phyloP scores from a whole-genome alignment of 2,888 invertebrate genomes.

The Notodonta ziczac region DNA sequence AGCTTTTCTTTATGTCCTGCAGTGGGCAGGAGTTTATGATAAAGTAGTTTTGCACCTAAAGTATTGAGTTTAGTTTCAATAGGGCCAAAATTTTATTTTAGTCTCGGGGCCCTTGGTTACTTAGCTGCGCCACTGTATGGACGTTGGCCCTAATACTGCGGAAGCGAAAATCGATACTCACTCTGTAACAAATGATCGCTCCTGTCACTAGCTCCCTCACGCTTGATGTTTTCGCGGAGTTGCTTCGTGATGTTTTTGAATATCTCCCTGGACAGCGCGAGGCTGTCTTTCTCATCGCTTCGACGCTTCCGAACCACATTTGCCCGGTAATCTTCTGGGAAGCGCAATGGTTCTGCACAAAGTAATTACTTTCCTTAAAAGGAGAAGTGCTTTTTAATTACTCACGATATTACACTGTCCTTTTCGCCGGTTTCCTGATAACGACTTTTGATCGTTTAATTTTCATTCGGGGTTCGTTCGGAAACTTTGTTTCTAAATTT shows the following conservation, averaged over 20 bases:
- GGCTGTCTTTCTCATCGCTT: slow-evolving; percentile 75
- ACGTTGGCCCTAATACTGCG: slow-evolving; percentile 16
- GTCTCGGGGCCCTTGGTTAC: no score
- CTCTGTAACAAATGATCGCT: slow-evolving; percentile 75
- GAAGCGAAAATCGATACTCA: slow-evolving; percentile 59
- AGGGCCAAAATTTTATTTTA: no score
- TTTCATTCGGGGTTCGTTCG: not conserved
- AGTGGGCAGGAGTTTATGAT: no score
- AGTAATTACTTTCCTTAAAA: slow-evolving; percentile 36
- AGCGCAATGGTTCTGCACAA: slow-evolving; percentile 72
- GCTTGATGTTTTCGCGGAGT: slow-evolving; percentile 78
- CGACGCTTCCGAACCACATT: slow-evolving; percentile 69
- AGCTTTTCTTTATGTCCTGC: no score
- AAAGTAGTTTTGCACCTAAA: no score
- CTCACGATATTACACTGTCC: slow-evolving; percentile 2
- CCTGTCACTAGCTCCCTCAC: slow-evolving; percentile 75
- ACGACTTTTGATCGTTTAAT: not conserved
- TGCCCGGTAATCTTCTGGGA: slow-evolving; percentile 67
- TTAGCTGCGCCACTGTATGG: not conserved
- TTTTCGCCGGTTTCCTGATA: not conserved
- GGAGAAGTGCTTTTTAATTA: slow-evolving; percentile 12
- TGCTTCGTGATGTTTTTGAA: slow-evolving; percentile 82
- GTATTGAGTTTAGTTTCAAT: no score
- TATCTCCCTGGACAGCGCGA: slow-evolving; percentile 80
- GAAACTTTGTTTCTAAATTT: not conserved